These are phyloP conservation scores for Athripsodes cinereus DNA, from an alignment of 2,888 invertebrate genomes.

Conservation along the genomic window DNA sequence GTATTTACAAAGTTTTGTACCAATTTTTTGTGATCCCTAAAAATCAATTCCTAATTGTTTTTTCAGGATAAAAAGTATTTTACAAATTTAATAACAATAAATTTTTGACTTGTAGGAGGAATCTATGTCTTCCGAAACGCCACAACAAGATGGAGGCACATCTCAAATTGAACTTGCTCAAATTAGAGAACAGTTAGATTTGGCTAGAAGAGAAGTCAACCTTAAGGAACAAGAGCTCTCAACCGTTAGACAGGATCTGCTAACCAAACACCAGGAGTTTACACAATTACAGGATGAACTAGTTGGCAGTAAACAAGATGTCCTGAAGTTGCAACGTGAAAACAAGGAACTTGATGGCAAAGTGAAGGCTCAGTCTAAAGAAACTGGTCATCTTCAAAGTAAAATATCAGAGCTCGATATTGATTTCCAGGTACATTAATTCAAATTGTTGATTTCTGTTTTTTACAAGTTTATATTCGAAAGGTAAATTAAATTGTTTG, in stretches of 20 bases:
- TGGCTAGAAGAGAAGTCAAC: slow-evolving; percentile 36
- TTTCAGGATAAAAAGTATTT: too few species aligned
- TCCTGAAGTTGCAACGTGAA: slow-evolving; percentile 43
- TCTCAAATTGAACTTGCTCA: slow-evolving; percentile 47
- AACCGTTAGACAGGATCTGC: slow-evolving; percentile 36
- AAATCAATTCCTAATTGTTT: neutral
- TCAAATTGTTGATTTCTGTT: too few species aligned
- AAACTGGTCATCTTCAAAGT: slow-evolving; percentile 58
- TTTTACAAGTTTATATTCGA: too few species aligned
- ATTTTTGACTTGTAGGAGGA: too few species aligned
- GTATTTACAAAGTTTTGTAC: too few species aligned
- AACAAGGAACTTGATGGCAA: slow-evolving; percentile 61
- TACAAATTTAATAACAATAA: too few species aligned
- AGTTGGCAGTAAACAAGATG: slow-evolving; percentile 41
- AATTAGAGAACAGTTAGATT: slow-evolving; percentile 44
- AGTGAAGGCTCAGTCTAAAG: slow-evolving; percentile 54
- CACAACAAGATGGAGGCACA: slow-evolving; percentile 40
- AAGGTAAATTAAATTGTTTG: too few species aligned
- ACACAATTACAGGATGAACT: slow-evolving; percentile 41
- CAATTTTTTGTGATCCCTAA: too few species aligned
- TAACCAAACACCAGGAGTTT: slow-evolving; percentile 46
- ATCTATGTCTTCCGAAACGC: slow-evolving; percentile 37
- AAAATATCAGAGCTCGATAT: slow-evolving; percentile 56
- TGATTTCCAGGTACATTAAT: slow-evolving; percentile 47
- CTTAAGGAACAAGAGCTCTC: slow-evolving; percentile 40